phyloP scores from a whole-genome alignment of 2,113 vertebrate genomes.

The Platysternon megacephalum region DNA sequence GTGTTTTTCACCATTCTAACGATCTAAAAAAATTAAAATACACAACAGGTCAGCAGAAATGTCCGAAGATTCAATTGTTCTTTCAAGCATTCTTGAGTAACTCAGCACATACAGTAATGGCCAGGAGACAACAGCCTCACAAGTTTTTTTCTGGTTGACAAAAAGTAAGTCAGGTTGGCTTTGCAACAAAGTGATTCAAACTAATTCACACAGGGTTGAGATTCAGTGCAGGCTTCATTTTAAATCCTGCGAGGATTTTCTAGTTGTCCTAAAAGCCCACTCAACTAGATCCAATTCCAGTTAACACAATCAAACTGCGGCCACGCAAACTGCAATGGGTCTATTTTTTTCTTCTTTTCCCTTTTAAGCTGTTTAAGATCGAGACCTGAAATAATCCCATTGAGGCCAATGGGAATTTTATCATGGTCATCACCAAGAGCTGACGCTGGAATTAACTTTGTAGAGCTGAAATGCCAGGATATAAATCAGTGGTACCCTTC shows the following conservation, averaged over 20 bases:
- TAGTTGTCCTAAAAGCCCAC: background rate
- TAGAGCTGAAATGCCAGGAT: background rate
- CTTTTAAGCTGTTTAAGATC: background rate
- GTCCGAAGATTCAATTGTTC: background rate
- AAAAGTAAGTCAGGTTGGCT: constrained; percentile 4
- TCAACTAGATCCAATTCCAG: background rate
- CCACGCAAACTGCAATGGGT: background rate
- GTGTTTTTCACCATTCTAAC: constrained; percentile 98
- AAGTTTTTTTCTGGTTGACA: background rate
- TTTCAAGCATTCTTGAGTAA: constrained; percentile 6
- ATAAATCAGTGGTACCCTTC: background rate
- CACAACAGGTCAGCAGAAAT: constrained; percentile 14
- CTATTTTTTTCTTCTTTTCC: background rate
- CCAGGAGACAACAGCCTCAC: background rate
- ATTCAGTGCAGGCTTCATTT: background rate
- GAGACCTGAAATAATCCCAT: background rate
- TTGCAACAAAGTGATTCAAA: constrained; percentile 6
- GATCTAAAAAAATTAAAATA: constrained; percentile 80
- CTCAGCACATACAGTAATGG: background rate
- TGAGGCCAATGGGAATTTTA: background rate
- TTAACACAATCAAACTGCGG: background rate
- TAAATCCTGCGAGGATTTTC: background rate
- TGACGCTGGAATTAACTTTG: background rate
- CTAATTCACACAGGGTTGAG: background rate
- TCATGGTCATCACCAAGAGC: background rate